Evolutionary conservation across 2,888 invertebrate species (phyloP), one percentile per base, ranked within the genome.

Genomic region (Mimumesa dahlbomi): DNA sequence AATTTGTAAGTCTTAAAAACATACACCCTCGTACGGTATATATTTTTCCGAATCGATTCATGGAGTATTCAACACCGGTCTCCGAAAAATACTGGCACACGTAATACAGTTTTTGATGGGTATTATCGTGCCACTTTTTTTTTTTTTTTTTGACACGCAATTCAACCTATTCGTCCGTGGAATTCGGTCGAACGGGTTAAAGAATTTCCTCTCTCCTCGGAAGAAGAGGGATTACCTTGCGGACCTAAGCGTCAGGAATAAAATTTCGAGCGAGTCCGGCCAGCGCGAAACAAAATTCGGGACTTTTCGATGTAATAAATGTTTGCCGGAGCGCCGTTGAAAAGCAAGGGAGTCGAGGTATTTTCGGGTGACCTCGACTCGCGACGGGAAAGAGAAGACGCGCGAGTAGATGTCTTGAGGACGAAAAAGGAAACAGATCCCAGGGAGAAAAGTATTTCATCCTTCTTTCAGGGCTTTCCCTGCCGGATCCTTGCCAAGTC

Each of bases 401-500:
- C 34, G 38, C 19, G 45, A 52, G 50, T 21, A 21, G 53, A 63
- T 49, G 45, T 56, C 18, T 45, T 7, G 49, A 18, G 40, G 7
- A 66, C 43, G 59, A 57, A 69, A 59, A 61, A 59, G 65, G 63
- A 57, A 50, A 75, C 58, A 52, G 63, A 53, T 52, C 49, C 42
- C 54, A 38, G 48, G 63, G 63, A 71, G 68, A 59, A 59, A 74
- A 77, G 77, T 77, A 77, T 77, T 77, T 77, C 74, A 77, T 73
- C 77, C 68, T 77, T 73, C 69, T 73, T 77, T 64, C 74, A 69
- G 34, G 48, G 53, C 36, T 67, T 72, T 58, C 53, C 65, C 66
- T 52, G 59, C 72, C 61, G 68, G 73, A 81, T 77, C 69, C 73
- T 77, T 65, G 79, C 81, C 80, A 76, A 79, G 77, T 77, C 74